These are phyloP conservation scores for Diadema setosum DNA, from an alignment of 35 echinoderm and acorn worm genomes.

Conservation along the genomic window DNA sequence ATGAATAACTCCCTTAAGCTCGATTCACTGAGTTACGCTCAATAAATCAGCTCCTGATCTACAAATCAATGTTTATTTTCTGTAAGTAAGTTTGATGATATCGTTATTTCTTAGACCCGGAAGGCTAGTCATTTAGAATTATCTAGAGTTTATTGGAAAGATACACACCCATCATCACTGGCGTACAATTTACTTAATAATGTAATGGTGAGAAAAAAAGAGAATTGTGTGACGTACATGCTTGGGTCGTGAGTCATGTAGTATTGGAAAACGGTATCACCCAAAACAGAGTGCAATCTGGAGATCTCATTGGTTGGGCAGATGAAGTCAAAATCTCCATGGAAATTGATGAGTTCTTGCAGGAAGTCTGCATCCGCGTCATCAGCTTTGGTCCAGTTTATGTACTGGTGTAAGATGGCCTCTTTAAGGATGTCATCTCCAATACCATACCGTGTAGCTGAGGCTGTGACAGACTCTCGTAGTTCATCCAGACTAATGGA, in stretches of 20 bases:
- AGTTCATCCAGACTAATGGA: slow-evolving; percentile 11
- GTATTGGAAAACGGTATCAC: slow-evolving; percentile 69
- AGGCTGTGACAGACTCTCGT: background rate
- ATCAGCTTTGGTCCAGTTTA: slow-evolving; percentile 53
- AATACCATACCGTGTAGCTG: slow-evolving; percentile 27
- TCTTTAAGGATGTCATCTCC: slow-evolving; percentile 34
- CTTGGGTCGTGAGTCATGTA: slow-evolving; percentile 63
- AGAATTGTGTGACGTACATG: no score
- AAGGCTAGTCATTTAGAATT: no score
- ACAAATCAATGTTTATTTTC: no score
- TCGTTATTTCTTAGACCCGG: no score
- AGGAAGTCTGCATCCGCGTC: slow-evolving; percentile 54
- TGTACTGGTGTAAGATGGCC: slow-evolving; percentile 45
- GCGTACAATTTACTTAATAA: no score
- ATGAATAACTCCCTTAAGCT: no score
- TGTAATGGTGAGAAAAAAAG: no score
- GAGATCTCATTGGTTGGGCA: slow-evolving; percentile 6
- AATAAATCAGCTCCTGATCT: no score
- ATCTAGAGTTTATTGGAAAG: no score
- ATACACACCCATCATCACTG: no score
- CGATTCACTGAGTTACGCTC: no score
- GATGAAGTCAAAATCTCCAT: slow-evolving; percentile 4
- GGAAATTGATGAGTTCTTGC: background rate
- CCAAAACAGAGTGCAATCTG: background rate
- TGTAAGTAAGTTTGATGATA: no score